Conservation (phyloP, 2,888 invertebrate genomes). For the Cryptocheilus praepositus region DNA sequence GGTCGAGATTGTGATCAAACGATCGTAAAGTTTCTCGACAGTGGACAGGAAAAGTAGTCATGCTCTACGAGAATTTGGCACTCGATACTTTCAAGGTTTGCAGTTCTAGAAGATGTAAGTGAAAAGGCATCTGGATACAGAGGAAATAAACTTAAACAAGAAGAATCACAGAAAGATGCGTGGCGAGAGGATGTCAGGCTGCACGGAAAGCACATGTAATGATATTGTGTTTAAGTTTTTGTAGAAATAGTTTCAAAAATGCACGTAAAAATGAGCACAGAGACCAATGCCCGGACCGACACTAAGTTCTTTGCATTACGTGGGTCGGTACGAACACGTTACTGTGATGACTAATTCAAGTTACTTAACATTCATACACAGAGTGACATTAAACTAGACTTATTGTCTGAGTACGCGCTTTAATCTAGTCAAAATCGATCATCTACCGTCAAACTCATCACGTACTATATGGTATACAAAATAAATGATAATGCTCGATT, state of each 20-base stretch:
- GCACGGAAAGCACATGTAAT: constrained; percentile 67
- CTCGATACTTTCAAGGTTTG: too few species aligned
- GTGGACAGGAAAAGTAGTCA: constrained; percentile 15
- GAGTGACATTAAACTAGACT: too few species aligned
- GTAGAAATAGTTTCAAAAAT: constrained; percentile 36
- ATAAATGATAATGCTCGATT: too few species aligned
- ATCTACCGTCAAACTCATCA: too few species aligned
- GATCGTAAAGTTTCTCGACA: too few species aligned
- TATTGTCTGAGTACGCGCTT: too few species aligned
- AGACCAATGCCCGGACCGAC: not conserved
- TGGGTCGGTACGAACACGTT: not conserved
- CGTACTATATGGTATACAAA: too few species aligned
- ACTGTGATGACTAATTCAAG: constrained; percentile 7
- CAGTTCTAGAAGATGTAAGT: constrained; percentile 6
- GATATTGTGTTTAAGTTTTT: constrained; percentile 43
- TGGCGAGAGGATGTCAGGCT: constrained; percentile 68
- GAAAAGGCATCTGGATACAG: constrained; percentile 39
- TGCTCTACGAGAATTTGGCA: constrained; percentile 32
- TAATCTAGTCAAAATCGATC: too few species aligned
- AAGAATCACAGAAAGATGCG: constrained; percentile 54
- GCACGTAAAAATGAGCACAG: constrained; percentile 30
- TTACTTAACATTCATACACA: constrained; percentile 17
- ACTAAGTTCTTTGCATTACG: not conserved
- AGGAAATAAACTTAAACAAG: constrained; percentile 15
- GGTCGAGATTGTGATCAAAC: too few species aligned